Base-by-base conservation (phyloP, 2,888 invertebrate genomes). In the Pogonocherus hispidulus region DNA sequence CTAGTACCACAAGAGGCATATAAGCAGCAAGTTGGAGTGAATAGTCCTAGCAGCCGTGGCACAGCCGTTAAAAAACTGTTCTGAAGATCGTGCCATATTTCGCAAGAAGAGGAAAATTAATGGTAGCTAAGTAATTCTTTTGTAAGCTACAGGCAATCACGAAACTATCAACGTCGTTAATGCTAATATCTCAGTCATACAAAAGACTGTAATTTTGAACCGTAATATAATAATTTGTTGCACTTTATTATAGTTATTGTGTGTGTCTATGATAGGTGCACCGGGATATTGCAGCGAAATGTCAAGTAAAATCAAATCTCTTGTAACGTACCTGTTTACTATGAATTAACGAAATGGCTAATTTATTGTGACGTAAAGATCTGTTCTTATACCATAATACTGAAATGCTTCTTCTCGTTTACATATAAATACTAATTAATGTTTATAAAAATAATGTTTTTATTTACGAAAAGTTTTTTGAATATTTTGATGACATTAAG, bases 41-140 rank as follows among this genome's bases (percentile, higher is more conserved):
- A 5, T 18, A 18, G 9, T 18, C 18, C 52, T 18, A 16, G 16
- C 16, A 1, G 52, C 16, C 52, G 32, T 32, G 49, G 6, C n/a
- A 23, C 5, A 49, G n/a, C 11, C 19, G n/a, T 22, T 2, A 49
- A 49, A 47, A 49, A 22, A 5, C 5, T 22, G 47, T 3, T 49
- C n/a, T n/a, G 49, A n/a, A 49, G 19, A 49, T 49, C 79, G 78
- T 78, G 77, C 74, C 70, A 74, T 78, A 78, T 79, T 79, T 78
- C 72, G 76, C 76, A 70, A 76, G 78, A 76, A 74, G 76, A 76
- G 68, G 72, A 74, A 77, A 76, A 79, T 79, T 79, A 79, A 80
- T 79, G 77, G 80, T 80, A 80, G 79, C 79, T 70, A 76, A 78
- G 76, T 76, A 74, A 77, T 79, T 79, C 79, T 78, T 79, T 73